Percentiles rank a stretch among this genome's conserved stretches.
Evolutionary conservation across 2,113 vertebrate genomes (phyloP).

Genomic region (Grammomys dolichurus): DNA sequence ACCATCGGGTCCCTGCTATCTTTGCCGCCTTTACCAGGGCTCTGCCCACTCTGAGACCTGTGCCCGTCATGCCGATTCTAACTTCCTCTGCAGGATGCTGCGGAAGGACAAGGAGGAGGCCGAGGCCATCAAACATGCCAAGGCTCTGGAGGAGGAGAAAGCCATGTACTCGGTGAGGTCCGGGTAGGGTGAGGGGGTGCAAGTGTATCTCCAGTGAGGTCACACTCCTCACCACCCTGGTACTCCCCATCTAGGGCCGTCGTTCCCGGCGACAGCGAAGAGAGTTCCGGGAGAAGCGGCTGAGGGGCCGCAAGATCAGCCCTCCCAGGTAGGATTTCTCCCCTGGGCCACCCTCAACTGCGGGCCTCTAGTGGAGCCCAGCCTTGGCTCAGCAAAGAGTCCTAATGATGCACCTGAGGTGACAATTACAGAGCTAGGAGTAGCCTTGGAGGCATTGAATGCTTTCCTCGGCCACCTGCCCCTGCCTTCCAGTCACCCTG

Average conservation of each 20-base stretch:
- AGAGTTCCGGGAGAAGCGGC: conserved; percentile 96
- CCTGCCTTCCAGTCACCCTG: background rate
- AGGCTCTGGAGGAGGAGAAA: conserved; percentile 97
- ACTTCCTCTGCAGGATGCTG: conserved; percentile 90
- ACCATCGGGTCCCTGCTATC: background rate
- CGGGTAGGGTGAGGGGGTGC: rapidly evolving
- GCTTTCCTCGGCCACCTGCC: background rate
- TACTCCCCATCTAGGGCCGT: conserved; percentile 89
- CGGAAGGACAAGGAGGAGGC: conserved; percentile 98
- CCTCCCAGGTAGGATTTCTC: conserved; percentile 92
- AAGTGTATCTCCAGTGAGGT: background rate
- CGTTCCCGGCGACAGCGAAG: conserved; percentile 96
- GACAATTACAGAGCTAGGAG: background rate
- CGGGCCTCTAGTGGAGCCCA: background rate
- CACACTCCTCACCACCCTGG: background rate
- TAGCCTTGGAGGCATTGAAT: background rate
- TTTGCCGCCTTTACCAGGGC: background rate
- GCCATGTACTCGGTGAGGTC: conserved; percentile 97
- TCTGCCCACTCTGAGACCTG: background rate
- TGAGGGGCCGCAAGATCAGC: conserved; percentile 97
- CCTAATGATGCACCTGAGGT: rapidly evolving
- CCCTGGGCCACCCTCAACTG: background rate
- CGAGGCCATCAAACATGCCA: conserved; percentile 97
- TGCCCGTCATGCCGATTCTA: too few species aligned
- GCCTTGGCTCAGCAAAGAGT: background rate